Conservation (phyloP, 2,888 invertebrate species). For the Oscheius sp. region DNA sequence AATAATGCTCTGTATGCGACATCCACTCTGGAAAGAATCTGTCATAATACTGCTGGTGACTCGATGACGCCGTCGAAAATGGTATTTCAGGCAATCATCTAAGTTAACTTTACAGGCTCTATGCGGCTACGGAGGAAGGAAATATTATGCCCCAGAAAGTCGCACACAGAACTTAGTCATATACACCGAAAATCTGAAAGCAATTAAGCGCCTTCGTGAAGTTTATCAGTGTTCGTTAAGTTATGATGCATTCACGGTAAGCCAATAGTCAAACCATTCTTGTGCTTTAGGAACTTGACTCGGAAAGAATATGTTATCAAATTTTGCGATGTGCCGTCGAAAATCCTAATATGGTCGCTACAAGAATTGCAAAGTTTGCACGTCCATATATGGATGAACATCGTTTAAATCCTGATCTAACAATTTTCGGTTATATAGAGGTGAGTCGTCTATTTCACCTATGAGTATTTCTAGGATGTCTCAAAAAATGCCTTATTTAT, state of each 20-base stretch:
- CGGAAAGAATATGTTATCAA: conserved; percentile 53
- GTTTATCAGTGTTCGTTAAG: conserved; percentile 47
- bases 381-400: conserved; percentile 61
- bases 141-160: background rate
- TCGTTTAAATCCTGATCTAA: conserved; percentile 54
- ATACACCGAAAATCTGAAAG: conserved; percentile 39
- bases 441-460: conserved; percentile 19
- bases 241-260: conserved; percentile 34
- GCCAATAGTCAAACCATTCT: background rate
- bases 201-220: conserved; percentile 44
- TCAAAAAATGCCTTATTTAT: conserved; percentile 16
- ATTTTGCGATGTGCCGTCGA: conserved; percentile 48
- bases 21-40: conserved; percentile 43
- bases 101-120: conserved; percentile 5
- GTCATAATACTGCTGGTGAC: conserved; percentile 29
- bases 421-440: conserved; percentile 60
- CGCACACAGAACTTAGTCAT: background rate
- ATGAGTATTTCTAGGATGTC: conserved; percentile 14
- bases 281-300: conserved; percentile 22
- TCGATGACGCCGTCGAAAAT: conserved; percentile 44
- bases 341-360: conserved; percentile 46
- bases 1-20: conserved; percentile 49
- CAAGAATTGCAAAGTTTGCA: conserved; percentile 56
- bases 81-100: conserved; percentile 6
- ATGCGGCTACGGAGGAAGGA: conserved; percentile 7